phyloP scores from a whole-genome alignment of 1,140 invertebrate genomes.

The Meloidogyne hapla region DNA sequence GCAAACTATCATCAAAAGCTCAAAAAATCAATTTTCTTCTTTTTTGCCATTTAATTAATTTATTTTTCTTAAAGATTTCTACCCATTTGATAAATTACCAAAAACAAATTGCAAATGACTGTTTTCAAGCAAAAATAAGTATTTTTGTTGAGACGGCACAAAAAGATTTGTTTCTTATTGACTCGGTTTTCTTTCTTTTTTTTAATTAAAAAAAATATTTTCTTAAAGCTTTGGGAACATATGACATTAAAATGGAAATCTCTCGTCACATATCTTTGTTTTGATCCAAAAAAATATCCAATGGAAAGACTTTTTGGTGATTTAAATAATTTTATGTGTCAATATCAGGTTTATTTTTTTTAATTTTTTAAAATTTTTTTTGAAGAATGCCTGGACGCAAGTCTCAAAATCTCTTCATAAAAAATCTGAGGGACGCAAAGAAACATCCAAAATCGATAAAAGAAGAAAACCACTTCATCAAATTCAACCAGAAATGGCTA shows the following conservation, averaged over 20 bases:
- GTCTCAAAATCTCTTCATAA: conserved; percentile 9
- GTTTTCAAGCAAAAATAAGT: conserved; percentile 41
- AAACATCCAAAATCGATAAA: conserved; percentile 9
- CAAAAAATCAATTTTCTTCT: not conserved
- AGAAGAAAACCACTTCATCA: conserved; percentile 18
- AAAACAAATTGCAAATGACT: conserved; percentile 40
- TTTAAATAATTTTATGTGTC: conserved; percentile 30
- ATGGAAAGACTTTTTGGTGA: conserved; percentile 47
- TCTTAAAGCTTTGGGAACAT: conserved; percentile 32
- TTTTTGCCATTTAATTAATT: too few species aligned
- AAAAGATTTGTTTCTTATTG: conserved; percentile 38
- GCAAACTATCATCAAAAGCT: too few species aligned
- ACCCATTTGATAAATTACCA: conserved; percentile 35
- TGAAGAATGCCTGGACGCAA: conserved; percentile 35
- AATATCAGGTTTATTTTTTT: conserved; percentile 38
- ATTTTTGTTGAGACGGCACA: conserved; percentile 35
- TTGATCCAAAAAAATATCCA: conserved; percentile 47
- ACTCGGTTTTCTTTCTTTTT: conserved; percentile 25
- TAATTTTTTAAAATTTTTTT: conserved; percentile 28
- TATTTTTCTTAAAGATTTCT: conserved; percentile 25
- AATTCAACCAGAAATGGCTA: conserved; percentile 30
- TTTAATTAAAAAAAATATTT: not conserved
- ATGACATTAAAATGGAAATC: conserved; percentile 42
- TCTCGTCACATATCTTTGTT: conserved; percentile 40
- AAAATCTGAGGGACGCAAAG: not conserved